Evolutionary conservation across 2,888 invertebrate species (phyloP), one percentile per base, ranked within the genome.

Genomic region (Drosophila diplacantha): DNA sequence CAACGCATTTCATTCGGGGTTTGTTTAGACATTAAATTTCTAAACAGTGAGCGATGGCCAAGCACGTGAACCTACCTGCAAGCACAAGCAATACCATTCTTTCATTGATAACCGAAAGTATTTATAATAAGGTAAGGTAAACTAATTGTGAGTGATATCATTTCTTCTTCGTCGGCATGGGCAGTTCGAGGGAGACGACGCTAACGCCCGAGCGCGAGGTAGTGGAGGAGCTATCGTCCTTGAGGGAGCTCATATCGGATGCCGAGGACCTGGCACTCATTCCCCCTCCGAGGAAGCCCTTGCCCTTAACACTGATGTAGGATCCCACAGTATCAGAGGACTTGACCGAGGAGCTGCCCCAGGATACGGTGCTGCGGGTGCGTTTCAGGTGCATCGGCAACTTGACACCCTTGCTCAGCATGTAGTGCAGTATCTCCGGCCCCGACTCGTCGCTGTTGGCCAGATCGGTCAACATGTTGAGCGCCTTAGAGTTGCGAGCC

Each of bases 391-490:
- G 77, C 38, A 86, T 86, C 8, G 88, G 88, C 71, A 88, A 68
- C 60, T 86, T 85, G 5, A 89, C 24, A 1, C 88, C 88, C 34
- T 86, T 86, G 26, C 85, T 81, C 20, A 84, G 73, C 54, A 89
- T 74, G 32, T 81, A 70, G 24, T 81, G 74, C 2, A 87, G 79
- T 11, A 88, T 83, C 24, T 85, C 75, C 2, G 87, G 82, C 0
- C 85, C 86, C 46, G 87, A 66, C 11, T 77, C 80, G 20, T 80
- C 69, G 11, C 64, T 78, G 24, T 85, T 84, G 2, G 88, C 86
- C 69, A 92, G 87, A 77, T 92, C 91, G 0, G 89, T 86, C 12
- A 93, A 81, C 46, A 90, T 88, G 73, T 92, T 91, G 3, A 92
- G 81, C 1, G 89, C 90, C 46, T 88, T 86, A 22, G 89, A 88